A percentile compares a stretch with the other conserved stretches of the same genome.
These are phyloP conservation scores for Drosophila tanythrix DNA, from an alignment of 2,888 invertebrate species.

Conservation along the genomic window DNA sequence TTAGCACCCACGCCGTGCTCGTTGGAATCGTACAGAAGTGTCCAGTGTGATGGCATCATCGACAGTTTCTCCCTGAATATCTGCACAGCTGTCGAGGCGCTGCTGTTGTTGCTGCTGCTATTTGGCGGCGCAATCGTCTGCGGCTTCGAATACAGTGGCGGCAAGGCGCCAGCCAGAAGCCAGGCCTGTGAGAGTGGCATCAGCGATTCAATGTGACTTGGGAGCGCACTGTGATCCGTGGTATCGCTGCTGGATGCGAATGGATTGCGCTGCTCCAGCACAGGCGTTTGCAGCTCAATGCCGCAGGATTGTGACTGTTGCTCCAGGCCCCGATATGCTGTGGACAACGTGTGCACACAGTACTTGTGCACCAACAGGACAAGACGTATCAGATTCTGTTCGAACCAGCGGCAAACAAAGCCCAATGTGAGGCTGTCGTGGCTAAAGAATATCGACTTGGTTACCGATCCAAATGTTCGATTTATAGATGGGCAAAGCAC, in stretches of 20 bases:
- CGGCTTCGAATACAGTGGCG: slow-evolving; percentile 86
- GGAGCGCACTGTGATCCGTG: slow-evolving; percentile 52
- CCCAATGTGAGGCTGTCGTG: slow-evolving; percentile 90
- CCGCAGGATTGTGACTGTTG: slow-evolving; percentile 84
- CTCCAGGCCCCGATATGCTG: slow-evolving; percentile 87
- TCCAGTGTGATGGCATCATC: slow-evolving; percentile 93
- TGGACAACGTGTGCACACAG: slow-evolving; percentile 84
- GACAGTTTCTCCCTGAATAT: slow-evolving; percentile 88
- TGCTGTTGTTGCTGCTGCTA: slow-evolving; percentile 61
- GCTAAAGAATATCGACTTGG: slow-evolving; percentile 92
- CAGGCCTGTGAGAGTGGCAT: slow-evolving; percentile 89
- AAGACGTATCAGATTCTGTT: slow-evolving; percentile 91
- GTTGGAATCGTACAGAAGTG: slow-evolving; percentile 92
- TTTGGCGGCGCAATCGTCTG: slow-evolving; percentile 76
- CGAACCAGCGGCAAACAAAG: slow-evolving; percentile 93
- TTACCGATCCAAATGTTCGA: slow-evolving; percentile 90
- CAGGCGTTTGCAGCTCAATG: slow-evolving; percentile 91
- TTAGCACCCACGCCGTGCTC: slow-evolving; percentile 95
- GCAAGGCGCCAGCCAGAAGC: slow-evolving; percentile 89
- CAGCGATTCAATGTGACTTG: slow-evolving; percentile 78
- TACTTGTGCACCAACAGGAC: slow-evolving; percentile 91
- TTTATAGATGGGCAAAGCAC: slow-evolving; percentile 88
- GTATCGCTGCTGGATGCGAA: slow-evolving; percentile 77
- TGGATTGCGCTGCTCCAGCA: slow-evolving; percentile 87
- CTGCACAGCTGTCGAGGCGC: slow-evolving; percentile 84